phyloP scores from a whole-genome alignment of 2,797 vertebrate species.

The Brachyrhaphis roseni region DNA sequence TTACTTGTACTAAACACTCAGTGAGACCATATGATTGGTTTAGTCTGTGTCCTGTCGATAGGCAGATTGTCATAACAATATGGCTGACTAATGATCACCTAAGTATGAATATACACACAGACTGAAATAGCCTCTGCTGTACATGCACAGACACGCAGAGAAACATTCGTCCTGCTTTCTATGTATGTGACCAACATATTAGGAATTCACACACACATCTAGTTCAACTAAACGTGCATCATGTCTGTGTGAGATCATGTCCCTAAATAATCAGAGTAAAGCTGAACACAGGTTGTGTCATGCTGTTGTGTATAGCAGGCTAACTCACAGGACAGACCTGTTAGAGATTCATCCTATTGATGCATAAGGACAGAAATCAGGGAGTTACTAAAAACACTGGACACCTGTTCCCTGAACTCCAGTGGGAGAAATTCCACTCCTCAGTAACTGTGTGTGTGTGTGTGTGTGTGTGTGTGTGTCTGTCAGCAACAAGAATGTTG shows the following conservation, averaged over 20 bases:
- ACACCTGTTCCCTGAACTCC: constrained; percentile 67
- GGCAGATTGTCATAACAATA: not conserved
- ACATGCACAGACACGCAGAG: constrained; percentile 19
- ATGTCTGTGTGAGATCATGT: constrained; percentile 25
- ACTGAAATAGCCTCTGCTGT: constrained; percentile 11
- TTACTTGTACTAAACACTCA: not conserved
- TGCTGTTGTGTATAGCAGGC: not conserved
- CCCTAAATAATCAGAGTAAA: constrained; percentile 33
- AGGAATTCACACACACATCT: constrained; percentile 4
- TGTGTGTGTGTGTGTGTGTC: constrained; percentile 10
- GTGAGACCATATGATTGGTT: not conserved
- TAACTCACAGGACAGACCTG: constrained; percentile 31
- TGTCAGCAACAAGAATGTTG: constrained; percentile 46
- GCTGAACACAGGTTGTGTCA: not conserved
- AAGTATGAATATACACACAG: not conserved
- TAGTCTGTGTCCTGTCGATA: not conserved
- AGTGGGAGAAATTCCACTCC: constrained; percentile 59
- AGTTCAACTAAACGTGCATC: constrained; percentile 17
- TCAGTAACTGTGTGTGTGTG: constrained; percentile 8
- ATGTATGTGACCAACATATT: constrained; percentile 9
- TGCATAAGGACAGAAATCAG: constrained; percentile 41
- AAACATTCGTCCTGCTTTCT: constrained; percentile 1
- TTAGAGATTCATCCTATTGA: constrained; percentile 32
- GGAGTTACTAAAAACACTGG: constrained; percentile 52
- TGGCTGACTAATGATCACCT: not conserved